These are phyloP conservation scores for Gymnoscelis rufifasciata DNA, from an alignment of 2,888 invertebrate genomes.

Conservation along the genomic window DNA sequence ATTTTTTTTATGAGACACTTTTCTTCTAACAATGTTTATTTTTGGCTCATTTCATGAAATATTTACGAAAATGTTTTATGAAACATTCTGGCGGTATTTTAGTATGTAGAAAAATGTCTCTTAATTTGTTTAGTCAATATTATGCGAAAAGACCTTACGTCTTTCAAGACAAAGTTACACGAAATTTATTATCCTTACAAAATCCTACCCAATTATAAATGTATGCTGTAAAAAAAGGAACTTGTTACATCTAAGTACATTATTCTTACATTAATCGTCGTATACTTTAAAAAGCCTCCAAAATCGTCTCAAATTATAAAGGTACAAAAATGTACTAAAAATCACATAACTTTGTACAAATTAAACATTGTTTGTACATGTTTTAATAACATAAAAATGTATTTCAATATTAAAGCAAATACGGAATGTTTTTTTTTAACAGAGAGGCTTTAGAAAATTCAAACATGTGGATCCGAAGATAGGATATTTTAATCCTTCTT, in stretches of 20 bases:
- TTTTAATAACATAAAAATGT: slow-evolving; percentile 21
- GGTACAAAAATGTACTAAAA: slow-evolving; percentile 56
- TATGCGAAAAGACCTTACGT: slow-evolving; percentile 39
- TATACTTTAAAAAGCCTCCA: slow-evolving; percentile 78
- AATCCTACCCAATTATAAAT: slow-evolving; percentile 49
- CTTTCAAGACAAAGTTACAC: slow-evolving; percentile 42
- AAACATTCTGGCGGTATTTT: too few relatives aligned
- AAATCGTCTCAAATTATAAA: slow-evolving; percentile 61
- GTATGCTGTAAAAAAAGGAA: slow-evolving; percentile 57
- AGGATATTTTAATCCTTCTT: neutral
- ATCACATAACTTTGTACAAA: slow-evolving; percentile 62
- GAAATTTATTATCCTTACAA: slow-evolving; percentile 40
- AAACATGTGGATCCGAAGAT: neutral
- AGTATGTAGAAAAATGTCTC: slow-evolving; percentile 16
- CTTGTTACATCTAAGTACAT: slow-evolving; percentile 75
- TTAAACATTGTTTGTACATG: slow-evolving; percentile 40
- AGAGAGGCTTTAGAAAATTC: slow-evolving; percentile 26
- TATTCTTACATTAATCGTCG: slow-evolving; percentile 70
- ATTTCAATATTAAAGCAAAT: slow-evolving; percentile 21
- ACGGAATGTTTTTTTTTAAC: slow-evolving; percentile 16
- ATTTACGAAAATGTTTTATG: too few relatives aligned
- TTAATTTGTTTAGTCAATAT: slow-evolving; percentile 24
- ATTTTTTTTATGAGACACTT: slow-evolving; percentile 9
- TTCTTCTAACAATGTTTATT: too few relatives aligned
- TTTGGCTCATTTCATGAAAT: too few relatives aligned